A percentile compares a stretch with the other conserved stretches of the same genome.
phyloP scores from a whole-genome alignment of 2,888 invertebrate species.

The Apocheima hispidaria region DNA sequence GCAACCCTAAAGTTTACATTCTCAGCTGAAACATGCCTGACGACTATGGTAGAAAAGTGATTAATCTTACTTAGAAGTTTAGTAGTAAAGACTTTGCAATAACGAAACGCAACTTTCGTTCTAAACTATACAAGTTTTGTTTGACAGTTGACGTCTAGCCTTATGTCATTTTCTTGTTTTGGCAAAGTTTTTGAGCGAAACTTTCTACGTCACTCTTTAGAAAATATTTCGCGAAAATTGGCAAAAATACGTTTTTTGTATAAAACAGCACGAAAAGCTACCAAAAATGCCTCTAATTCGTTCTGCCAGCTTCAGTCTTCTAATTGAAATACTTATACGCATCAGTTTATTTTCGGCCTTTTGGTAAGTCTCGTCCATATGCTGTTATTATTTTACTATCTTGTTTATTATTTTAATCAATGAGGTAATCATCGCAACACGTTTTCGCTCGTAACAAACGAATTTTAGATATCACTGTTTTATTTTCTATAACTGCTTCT shows the following conservation, averaged over 20 bases:
- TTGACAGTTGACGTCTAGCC: neutral
- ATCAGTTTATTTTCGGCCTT: constrained; percentile 80
- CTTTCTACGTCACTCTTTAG: constrained; percentile 43
- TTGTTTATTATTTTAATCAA: constrained; percentile 49
- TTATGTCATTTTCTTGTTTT: neutral
- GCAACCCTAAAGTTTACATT: neutral
- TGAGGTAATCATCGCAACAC: constrained; percentile 40
- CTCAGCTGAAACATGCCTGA: no score
- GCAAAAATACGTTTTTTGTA: constrained; percentile 28
- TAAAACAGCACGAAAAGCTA: constrained; percentile 18
- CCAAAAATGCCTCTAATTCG: constrained; percentile 76
- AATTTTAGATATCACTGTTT: neutral
- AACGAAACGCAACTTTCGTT: constrained; percentile 39
- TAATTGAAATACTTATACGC: constrained; percentile 82
- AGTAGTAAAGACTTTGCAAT: neutral
- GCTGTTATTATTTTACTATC: constrained; percentile 38
- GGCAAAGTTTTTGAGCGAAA: constrained; percentile 48
- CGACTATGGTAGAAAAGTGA: no score
- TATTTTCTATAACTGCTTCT: neutral
- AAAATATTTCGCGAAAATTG: constrained; percentile 30
- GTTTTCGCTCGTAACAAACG: neutral
- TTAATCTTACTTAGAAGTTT: no score
- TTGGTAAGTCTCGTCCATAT: constrained; percentile 81
- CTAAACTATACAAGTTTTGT: constrained; percentile 20
- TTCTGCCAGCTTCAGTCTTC: constrained; percentile 75